Percentiles rank a stretch among this genome's conserved stretches.
These are phyloP conservation scores for Drepanosiphum platanoidis DNA, from an alignment of 2,888 invertebrate genomes.

Conservation along the genomic window DNA sequence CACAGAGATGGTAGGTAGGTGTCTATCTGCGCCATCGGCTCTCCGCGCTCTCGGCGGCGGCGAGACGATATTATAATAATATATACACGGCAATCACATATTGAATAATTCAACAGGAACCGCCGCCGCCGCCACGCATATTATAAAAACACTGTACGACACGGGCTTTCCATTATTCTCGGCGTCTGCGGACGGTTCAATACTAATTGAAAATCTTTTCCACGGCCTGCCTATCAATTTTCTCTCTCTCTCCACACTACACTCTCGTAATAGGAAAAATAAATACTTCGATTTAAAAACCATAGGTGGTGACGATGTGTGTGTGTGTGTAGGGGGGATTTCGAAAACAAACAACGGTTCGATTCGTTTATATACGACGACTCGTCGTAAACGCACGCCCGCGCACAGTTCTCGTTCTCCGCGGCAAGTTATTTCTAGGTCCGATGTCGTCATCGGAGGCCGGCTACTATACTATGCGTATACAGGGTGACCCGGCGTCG, in stretches of 20 bases:
- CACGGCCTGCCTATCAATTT: neutral
- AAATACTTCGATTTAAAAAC: neutral
- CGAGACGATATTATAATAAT: neutral
- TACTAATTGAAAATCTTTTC: constrained; percentile 55
- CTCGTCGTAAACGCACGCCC: neutral
- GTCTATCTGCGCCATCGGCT: constrained; percentile 41
- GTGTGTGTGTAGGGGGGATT: neutral
- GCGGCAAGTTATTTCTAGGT: constrained; percentile 19
- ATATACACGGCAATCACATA: constrained; percentile 10
- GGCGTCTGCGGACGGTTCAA: constrained; percentile 3
- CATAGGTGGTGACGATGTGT: neutral
- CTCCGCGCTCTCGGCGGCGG: neutral
- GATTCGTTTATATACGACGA: neutral
- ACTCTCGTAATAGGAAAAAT: neutral
- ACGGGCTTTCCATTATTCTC: neutral
- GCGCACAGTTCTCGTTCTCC: neutral
- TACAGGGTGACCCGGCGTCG: no score
- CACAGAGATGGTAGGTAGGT: no score
- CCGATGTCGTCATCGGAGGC: neutral
- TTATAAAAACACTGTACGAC: neutral
- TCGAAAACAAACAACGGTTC: neutral
- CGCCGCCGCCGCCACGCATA: neutral
- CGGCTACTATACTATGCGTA: neutral
- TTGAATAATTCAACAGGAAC: constrained; percentile 51
- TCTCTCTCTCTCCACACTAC: no score